Base-by-base conservation (phyloP, 1,140 invertebrate genomes). In the Lethrus apterus region DNA sequence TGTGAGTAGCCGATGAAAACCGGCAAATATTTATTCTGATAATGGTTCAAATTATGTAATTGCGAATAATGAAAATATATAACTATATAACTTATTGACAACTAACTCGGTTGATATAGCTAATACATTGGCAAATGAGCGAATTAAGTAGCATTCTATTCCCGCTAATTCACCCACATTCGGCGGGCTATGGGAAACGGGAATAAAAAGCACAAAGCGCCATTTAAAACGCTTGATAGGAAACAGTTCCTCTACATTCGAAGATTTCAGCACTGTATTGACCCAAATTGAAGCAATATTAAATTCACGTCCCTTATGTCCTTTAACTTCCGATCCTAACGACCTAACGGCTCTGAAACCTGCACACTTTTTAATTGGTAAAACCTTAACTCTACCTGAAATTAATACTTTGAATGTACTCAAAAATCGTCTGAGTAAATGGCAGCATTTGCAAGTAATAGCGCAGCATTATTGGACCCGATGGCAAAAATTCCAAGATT, bases 161-260 rank as follows among this genome's bases (percentile, higher is more conserved):
- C 24, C 24, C 5, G 5, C 24, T 26, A 7, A n/a, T 7, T 26
- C 7, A 7, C 24, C 7, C n/a, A 26, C 7, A n/a, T 7, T 5
- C n/a, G 5, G 24, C 24, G 24, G 24, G 24, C 7, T 7, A 26
- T 26, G 24, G 5, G n/a, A 7, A 7, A 7, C 24, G 5, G 24
- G 24, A 26, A 26, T 7, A 26, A n/a, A 26, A 7, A n/a, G 59
- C 8, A 13, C 1, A 48, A 46, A 18, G 58, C 62, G 24, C 62
- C 58, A 42, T 14, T 64, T 1, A 38, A 49, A 7, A n/a, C 57
- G 17, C 13, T 57, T 11, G n/a, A n/a, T n/a, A n/a, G n/a, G n/a
- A n/a, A n/a, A n/a, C n/a, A n/a, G n/a, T n/a, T n/a, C n/a, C n/a
- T n/a, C n/a, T n/a, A n/a, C n/a, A n/a, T n/a, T n/a, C n/a, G n/a